Base-by-base conservation (phyloP, 1,140 invertebrate species). In the Caenorhabditis tropicalis region DNA sequence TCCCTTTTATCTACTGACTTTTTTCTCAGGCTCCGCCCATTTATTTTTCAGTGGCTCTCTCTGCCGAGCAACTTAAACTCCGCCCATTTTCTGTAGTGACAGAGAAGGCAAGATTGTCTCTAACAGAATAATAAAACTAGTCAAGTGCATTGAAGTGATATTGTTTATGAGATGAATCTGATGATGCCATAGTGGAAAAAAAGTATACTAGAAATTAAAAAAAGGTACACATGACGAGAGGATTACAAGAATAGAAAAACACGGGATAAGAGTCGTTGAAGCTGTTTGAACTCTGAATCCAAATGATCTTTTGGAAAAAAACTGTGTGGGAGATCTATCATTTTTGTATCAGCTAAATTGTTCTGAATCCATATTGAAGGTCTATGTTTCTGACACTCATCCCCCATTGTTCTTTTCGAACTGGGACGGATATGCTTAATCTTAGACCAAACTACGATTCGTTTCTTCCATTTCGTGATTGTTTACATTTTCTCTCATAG, bases 1-100 rank as follows among this genome's bases (percentile, higher is more conserved):
- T 7, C 36, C 65, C 65, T 43, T 74, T 74, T 74, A 74, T 74
- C 65, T 74, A 74, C 65, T 74, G 65, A 39, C 36, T 74, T 74
- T 74, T 43, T 74, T 5, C 36, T 74, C 65, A 2, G 21, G 21
- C 65, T 43, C 33, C 65, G 65, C 65, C 65, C 65, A 7, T 10
- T 43, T 39, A 65, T 74, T 74, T 74, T 43, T 43, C 36, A 74
- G 65, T 39, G 36, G 33, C 36, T 5, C 24, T 27, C n/a, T 19
- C 19, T 19, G 48, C 19, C n/a, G 48, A 51, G 29, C 53, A 9
- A 10, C 36, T 74, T 1, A 46, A 24, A 29, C 65, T 43, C 65
- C 65, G 65, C 65, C 65, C 58, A 65, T 31, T 43, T 74, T 74
- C 65, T 74, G 36, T 43, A 24, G 31, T 65, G 58, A 65, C 15